Evolutionary conservation across 1,140 invertebrate species (phyloP), one percentile per base, ranked within the genome.

Genomic region (Trachymyrmex septentrionalis): DNA sequence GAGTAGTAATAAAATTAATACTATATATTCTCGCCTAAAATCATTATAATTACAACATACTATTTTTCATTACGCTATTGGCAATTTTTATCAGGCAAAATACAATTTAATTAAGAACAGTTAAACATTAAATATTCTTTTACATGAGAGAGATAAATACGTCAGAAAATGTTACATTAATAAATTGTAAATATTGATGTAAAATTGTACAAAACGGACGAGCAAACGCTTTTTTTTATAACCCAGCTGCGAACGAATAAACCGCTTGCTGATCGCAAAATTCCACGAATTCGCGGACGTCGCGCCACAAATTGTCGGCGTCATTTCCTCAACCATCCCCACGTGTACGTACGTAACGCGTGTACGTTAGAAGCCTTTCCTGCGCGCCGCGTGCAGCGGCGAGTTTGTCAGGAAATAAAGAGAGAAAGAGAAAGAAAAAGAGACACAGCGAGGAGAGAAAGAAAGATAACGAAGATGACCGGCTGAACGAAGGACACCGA

Each of bases 381-480:
- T 48, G 57, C 57, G 27, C 48, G 24, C 73, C n/a, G 66, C 66
- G 38, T 69, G 66, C 66, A 50, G n/a, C 50, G 38, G 7, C 44
- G 61, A 24, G 61, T 75, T 55, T 24, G 57, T 34, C 80, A 14
- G 72, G 38, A 73, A 64, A 61, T 50, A 50, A 50, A 73, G 48
- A 63, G 66, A 61, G 50, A 66, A 30, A 57, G n/a, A 30, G 24
- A 72, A 48, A 73, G 16, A 69, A 14, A 53, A 50, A 82, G 30
- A 66, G 12, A 77, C 2, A n/a, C 21, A 75, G 69, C 59, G 61
- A 30, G 53, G 48, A 50, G 63, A 5, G 71, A 72, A 82, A 63
- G 10, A 63, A 34, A 61, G 24, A 77, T 61, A 63, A 86, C 50
- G 55, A 80, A 86, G 86, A 78, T 77, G 30, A 85, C 27, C 21